Evolutionary conservation across 2,113 vertebrate species (phyloP), one percentile per base, ranked within the genome.

Genomic region (Gambusia affinis): DNA sequence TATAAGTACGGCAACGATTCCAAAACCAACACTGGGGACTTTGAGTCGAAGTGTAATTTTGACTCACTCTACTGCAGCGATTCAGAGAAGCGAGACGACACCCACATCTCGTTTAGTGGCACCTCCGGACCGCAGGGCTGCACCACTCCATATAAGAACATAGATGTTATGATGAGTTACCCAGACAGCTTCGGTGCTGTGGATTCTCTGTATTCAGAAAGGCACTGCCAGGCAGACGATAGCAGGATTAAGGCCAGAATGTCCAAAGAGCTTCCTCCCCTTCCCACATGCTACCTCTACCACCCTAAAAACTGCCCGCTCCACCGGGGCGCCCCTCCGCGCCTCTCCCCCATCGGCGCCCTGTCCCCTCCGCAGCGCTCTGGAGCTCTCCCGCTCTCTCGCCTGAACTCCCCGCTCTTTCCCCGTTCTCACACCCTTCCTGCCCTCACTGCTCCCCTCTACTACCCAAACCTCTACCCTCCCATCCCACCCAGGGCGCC

Each of bases 301-400:
- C 92, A 93, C 84, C 94, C 94, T 44, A 94, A 93, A 79, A 94
- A 92, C 90, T 95, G 94, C 83, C 92, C 95, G 0, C 87, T 95
- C 68, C 94, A 95, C 81, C 83, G 91, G 79, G 94, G 94, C 0
- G 90, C 94, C 67, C 96, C 96, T 0, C 93, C 94, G 31, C 96
- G 96, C 84, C 94, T 96, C 64, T 96, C 96, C 72, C 96, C 96
- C 0, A 90, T 97, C 8, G 96, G 96, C 17, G 96, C 96, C 1
- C 95, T 96, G 64, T 96, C 96, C 54, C 96, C 96, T 12, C 96
- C 96, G 1, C 88, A 89, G 39, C 93, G 96, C 51, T 90, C 92
- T 0, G 91, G 92, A 39, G 87, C 89, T 4, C 94, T 94, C 42
- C 92, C 94, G n/a, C 79, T 92, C 87, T 92, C 94, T 27, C 67